Percentiles rank a stretch among this genome's conserved stretches.
These are phyloP conservation scores for Lepas anatifera DNA, from an alignment of 2,888 invertebrate genomes.

Conservation along the genomic window DNA sequence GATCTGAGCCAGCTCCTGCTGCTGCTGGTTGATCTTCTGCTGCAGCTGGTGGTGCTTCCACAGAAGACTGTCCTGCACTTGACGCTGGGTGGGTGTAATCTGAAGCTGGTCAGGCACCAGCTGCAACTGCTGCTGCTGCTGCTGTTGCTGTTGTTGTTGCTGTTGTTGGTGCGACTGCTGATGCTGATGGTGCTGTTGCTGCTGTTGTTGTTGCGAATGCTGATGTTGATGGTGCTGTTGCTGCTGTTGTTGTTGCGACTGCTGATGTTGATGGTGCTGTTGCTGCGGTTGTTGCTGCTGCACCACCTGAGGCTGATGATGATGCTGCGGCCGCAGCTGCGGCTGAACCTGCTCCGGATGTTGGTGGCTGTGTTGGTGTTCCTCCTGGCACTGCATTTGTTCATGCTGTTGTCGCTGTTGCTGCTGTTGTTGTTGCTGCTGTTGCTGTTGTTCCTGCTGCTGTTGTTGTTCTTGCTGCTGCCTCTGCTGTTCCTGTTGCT, in stretches of 20 bases:
- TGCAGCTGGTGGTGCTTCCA: constrained; percentile 15
- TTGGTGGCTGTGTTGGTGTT: constrained; percentile 14
- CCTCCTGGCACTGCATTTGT: constrained; percentile 3
- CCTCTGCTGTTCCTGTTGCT: neutral
- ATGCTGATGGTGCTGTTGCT: neutral
- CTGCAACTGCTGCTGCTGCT: neutral
- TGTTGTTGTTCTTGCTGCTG: constrained; percentile 10
- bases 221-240: constrained; percentile 15
- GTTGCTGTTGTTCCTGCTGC: constrained; percentile 11
- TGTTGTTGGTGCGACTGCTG: neutral
- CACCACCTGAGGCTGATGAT: too few relatives aligned
- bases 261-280: too few relatives aligned
- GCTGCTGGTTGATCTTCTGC: constrained; percentile 15
- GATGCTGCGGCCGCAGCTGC: neutral
- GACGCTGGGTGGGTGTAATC: neutral
- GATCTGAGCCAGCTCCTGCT: constrained; percentile 14
- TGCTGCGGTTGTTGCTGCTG: too few relatives aligned
- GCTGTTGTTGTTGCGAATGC: constrained; percentile 11
- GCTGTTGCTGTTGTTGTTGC: neutral
- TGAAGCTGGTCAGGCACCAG: neutral
- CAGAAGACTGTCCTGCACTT: constrained; percentile 16
- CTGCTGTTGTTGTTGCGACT: constrained; percentile 14
- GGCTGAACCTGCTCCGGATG: neutral
- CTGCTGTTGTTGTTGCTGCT: constrained; percentile 17
- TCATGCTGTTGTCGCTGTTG: neutral